phyloP scores from a whole-genome alignment of 2,888 invertebrate genomes.

The Hirtodrosophila duncani region DNA sequence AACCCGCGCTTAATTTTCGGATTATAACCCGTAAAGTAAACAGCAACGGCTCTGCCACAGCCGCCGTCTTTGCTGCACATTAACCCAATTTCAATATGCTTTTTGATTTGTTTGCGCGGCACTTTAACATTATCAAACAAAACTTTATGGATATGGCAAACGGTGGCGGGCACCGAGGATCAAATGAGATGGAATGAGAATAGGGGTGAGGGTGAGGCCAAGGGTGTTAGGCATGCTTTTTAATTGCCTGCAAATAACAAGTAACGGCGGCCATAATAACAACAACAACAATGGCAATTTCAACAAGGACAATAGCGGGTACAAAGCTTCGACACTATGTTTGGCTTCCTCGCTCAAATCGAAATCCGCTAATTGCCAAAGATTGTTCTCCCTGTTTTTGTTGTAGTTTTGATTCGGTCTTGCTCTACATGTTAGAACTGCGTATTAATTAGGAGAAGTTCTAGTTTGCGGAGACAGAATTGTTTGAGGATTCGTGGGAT shows the following conservation, averaged over 20 bases:
- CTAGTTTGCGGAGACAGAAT: slow-evolving; percentile 13
- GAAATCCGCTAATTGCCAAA: slow-evolving; percentile 69
- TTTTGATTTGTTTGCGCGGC: slow-evolving; percentile 77
- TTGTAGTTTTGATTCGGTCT: slow-evolving; percentile 30
- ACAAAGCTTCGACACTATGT: slow-evolving; percentile 34
- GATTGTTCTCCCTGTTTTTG: slow-evolving; percentile 49
- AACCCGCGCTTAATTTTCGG: slow-evolving; percentile 71
- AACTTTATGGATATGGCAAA: slow-evolving; percentile 51
- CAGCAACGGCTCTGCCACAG: slow-evolving; percentile 44
- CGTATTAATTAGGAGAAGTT: slow-evolving; percentile 59
- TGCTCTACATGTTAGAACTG: slow-evolving; percentile 31
- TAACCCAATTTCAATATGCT: slow-evolving; percentile 75
- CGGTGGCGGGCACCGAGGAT: not conserved
- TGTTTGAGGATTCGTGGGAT: slow-evolving; percentile 5
- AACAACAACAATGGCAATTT: slow-evolving; percentile 33
- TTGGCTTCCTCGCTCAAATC: slow-evolving; percentile 41
- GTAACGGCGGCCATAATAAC: slow-evolving; percentile 52
- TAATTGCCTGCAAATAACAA: slow-evolving; percentile 67
- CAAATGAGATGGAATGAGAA: not conserved
- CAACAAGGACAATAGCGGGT: slow-evolving; percentile 14
- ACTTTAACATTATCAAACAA: slow-evolving; percentile 76
- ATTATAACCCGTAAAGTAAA: slow-evolving; percentile 72
- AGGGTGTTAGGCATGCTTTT: slow-evolving; percentile 45
- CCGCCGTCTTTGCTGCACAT: slow-evolving; percentile 41
- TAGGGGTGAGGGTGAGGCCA: slow-evolving; percentile 21